These are phyloP conservation scores for Taxidea taxus DNA, from an alignment of 2,113 vertebrate genomes.

Conservation along the genomic window DNA sequence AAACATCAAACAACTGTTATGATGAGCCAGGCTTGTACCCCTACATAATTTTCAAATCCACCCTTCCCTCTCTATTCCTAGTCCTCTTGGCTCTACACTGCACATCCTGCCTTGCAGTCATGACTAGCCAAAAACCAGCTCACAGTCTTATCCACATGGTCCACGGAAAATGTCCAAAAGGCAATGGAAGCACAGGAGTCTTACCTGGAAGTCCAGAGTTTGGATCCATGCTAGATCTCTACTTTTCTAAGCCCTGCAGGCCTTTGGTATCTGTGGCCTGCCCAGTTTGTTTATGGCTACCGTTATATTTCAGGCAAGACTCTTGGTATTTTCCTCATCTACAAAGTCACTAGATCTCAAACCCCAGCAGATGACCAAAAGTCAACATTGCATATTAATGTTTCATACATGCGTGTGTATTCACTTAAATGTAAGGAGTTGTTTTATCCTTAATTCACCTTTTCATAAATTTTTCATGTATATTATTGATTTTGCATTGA, in stretches of 20 bases:
- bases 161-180: background rate
- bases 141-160: background rate
- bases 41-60: background rate
- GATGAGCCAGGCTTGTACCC: background rate
- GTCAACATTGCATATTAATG: constrained; percentile 51
- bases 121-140: background rate
- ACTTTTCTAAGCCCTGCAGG: background rate
- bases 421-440: constrained; percentile 30
- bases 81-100: background rate
- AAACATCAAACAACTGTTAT: background rate
- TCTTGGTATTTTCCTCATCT: background rate
- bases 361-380: background rate
- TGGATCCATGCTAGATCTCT: background rate
- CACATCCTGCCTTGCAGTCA: background rate
- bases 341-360: constrained; percentile 26
- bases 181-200: background rate
- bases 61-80: background rate
- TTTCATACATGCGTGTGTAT: background rate
- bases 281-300: background rate
- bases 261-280: background rate
- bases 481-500: constrained; percentile 63
- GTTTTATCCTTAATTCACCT: constrained; percentile 60
- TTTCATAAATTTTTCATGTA: constrained; percentile 59
- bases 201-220: background rate
- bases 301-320: background rate